phyloP scores from a whole-genome alignment of 1,140 invertebrate genomes.

The Phocides pigmalion region DNA sequence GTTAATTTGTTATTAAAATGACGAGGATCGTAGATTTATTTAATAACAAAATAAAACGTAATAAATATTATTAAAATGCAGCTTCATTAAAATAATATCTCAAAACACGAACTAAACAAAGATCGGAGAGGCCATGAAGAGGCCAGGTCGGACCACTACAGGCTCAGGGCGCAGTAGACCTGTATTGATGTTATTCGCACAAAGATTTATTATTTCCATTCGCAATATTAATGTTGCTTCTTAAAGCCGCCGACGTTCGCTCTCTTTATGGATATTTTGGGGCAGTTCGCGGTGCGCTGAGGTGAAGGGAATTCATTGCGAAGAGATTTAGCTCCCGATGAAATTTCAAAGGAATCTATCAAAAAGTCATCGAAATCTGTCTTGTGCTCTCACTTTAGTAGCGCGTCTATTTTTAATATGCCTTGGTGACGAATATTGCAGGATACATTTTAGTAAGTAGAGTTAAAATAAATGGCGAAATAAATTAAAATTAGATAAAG shows the following conservation, averaged over 20 bases:
- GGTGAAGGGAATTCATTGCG: slow-evolving; percentile 11
- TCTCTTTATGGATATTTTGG: slow-evolving; percentile 33
- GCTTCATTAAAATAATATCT: not conserved
- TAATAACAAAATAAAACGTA: not conserved
- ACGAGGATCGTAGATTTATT: too few relatives aligned
- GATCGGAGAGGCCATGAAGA: slow-evolving; percentile 5
- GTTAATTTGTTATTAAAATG: too few relatives aligned
- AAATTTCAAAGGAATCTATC: slow-evolving; percentile 11
- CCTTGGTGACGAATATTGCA: too few relatives aligned
- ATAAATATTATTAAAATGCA: too few relatives aligned
- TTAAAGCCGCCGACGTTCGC: slow-evolving; percentile 27
- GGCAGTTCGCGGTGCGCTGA: slow-evolving; percentile 7
- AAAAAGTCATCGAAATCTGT: slow-evolving; percentile 8
- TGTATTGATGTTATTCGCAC: slow-evolving; percentile 39
- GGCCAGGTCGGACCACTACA: slow-evolving; percentile 6
- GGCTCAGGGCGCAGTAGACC: slow-evolving; percentile 9
- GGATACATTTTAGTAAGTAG: too few relatives aligned
- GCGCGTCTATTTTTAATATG: not conserved
- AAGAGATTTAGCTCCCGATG: slow-evolving; percentile 10
- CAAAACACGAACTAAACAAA: slow-evolving; percentile 11
- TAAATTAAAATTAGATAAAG: too few relatives aligned
- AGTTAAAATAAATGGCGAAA: too few relatives aligned
- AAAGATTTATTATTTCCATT: slow-evolving; percentile 46
- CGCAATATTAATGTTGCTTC: slow-evolving; percentile 43
- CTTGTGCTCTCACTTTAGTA: not conserved